These are phyloP conservation scores for Heliconius sara DNA, from an alignment of 2,888 invertebrate species.

Conservation along the genomic window DNA sequence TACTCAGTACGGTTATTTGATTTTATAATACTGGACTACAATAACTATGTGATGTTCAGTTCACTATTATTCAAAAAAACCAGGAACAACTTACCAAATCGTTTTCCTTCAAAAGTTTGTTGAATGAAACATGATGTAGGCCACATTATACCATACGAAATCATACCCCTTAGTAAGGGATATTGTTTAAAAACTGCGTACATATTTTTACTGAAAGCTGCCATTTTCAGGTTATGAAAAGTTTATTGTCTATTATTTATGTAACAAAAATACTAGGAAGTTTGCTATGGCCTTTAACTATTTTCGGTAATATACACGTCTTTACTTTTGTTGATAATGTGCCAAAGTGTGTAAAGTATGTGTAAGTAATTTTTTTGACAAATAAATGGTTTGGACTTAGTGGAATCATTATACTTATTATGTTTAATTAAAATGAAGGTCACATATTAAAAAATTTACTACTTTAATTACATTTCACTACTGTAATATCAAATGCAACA, in stretches of 20 bases:
- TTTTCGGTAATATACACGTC: slow-evolving; percentile 34
- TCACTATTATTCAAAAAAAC: neutral
- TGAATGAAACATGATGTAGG: slow-evolving; percentile 89
- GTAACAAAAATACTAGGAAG: slow-evolving; percentile 34
- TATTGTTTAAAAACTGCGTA: slow-evolving; percentile 62
- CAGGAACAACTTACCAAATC: slow-evolving; percentile 76
- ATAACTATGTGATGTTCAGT: neutral
- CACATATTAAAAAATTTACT: neutral
- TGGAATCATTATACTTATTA: neutral
- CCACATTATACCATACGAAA: slow-evolving; percentile 89
- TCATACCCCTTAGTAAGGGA: slow-evolving; percentile 85
- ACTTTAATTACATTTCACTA: neutral
- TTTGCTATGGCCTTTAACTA: slow-evolving; percentile 30
- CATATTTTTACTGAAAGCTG: slow-evolving; percentile 63
- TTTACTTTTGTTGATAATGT: slow-evolving; percentile 52
- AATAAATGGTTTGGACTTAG: slow-evolving; percentile 23
- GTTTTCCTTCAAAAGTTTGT: slow-evolving; percentile 87
- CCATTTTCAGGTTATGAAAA: slow-evolving; percentile 55
- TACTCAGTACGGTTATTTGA: neutral
- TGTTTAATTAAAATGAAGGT: neutral
- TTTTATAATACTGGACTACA: neutral
- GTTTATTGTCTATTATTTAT: slow-evolving; percentile 33
- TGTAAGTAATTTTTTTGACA: slow-evolving; percentile 30
- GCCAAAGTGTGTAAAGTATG: slow-evolving; percentile 49
- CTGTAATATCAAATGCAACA: neutral